These are phyloP conservation scores for Danionella dracula DNA, from an alignment of 2,797 vertebrate genomes.

Conservation along the genomic window DNA sequence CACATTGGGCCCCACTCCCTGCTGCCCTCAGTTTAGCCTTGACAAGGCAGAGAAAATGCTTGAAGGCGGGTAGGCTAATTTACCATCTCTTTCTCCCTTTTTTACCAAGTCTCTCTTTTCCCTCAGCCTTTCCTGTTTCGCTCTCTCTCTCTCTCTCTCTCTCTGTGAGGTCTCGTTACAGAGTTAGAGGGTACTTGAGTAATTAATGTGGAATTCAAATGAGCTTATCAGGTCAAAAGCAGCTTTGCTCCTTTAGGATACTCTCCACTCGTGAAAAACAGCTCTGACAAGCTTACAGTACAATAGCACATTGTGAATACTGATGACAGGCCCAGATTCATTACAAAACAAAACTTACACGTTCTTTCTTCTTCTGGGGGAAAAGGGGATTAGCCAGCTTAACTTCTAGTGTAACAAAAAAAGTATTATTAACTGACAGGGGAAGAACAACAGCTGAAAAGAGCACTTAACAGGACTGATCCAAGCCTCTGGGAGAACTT, in stretches of 20 bases:
- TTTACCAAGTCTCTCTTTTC: not conserved
- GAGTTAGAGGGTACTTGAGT: constrained; percentile 60
- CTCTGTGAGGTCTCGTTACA: constrained; percentile 59
- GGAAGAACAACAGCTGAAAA: constrained; percentile 47
- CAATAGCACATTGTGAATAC: constrained; percentile 63
- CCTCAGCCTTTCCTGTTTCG: not conserved
- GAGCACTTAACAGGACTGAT: not conserved
- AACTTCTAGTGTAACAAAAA: constrained; percentile 59
- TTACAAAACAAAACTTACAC: constrained; percentile 61
- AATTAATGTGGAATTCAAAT: constrained; percentile 78
- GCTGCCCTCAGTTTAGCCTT: constrained; percentile 76
- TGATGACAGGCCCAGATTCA: constrained; percentile 60
- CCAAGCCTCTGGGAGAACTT: not conserved
- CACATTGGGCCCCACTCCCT: constrained; percentile 68
- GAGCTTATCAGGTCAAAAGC: constrained; percentile 79
- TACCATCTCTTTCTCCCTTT: constrained; percentile 50
- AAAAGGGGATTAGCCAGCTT: constrained; percentile 62
- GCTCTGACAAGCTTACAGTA: constrained; percentile 50
- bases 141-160: constrained; percentile 19
- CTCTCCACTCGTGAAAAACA: constrained; percentile 66
- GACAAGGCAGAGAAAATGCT: constrained; percentile 67
- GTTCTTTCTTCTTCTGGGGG: constrained; percentile 47
- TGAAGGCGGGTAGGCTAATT: constrained; percentile 60
- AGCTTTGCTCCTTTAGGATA: constrained; percentile 72
- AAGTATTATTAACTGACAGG: constrained; percentile 58